Conservation (phyloP, 1,140 invertebrate genomes). For the Vanessa atalanta region DNA sequence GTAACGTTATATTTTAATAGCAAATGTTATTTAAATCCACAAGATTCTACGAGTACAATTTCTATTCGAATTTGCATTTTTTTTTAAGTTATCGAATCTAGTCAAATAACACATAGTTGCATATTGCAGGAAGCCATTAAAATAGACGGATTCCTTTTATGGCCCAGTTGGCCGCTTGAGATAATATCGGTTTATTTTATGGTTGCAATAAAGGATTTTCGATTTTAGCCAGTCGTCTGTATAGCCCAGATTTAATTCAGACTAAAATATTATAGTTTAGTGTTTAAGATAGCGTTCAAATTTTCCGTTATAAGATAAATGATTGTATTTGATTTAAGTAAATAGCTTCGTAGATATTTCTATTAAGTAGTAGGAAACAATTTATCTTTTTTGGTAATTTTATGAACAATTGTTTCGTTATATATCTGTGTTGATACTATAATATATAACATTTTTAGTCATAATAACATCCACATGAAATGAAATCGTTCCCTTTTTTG, state of each 20-base stretch:
- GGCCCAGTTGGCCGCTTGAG: conserved; percentile 72
- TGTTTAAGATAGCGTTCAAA: conserved; percentile 1
- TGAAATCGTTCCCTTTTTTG: too few relatives aligned
- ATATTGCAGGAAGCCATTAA: conserved; percentile 74
- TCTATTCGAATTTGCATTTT: neutral
- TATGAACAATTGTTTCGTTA: too few relatives aligned
- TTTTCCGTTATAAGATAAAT: neutral
- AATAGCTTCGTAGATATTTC: neutral
- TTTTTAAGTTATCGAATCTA: conserved; percentile 6
- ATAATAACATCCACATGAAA: too few relatives aligned
- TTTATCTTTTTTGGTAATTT: too few relatives aligned
- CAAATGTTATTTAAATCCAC: neutral
- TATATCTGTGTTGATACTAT: too few relatives aligned
- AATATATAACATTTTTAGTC: too few relatives aligned
- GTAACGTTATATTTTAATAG: neutral
- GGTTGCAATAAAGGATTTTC: conserved; percentile 76
- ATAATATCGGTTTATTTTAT: conserved; percentile 80
- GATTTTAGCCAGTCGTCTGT: conserved; percentile 66
- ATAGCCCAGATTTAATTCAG: conserved; percentile 10
- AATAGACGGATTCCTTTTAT: conserved; percentile 80
- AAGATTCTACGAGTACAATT: neutral
- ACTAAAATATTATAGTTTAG: neutral
- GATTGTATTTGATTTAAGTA: neutral
- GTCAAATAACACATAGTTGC: conserved; percentile 59
- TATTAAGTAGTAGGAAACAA: neutral